phyloP scores from a whole-genome alignment of 2,113 vertebrate genomes.

The Lepus europaeus region DNA sequence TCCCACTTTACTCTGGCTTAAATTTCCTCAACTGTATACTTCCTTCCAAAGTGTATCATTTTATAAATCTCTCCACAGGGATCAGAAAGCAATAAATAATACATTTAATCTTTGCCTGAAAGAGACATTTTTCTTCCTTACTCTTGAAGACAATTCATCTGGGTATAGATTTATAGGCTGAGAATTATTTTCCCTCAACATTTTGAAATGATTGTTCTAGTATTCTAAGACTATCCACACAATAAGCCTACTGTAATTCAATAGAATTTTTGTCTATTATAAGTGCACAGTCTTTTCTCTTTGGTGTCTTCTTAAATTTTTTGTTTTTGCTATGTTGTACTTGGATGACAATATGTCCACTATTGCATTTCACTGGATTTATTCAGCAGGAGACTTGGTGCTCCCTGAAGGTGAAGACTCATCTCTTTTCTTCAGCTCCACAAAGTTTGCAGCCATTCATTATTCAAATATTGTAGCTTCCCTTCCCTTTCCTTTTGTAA shows the following conservation, averaged over 20 bases:
- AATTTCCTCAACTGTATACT: not conserved
- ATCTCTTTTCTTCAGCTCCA: not conserved
- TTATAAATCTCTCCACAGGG: conserved; percentile 18
- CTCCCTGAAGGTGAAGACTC: not conserved
- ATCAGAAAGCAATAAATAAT: not conserved
- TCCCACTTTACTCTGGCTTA: not conserved
- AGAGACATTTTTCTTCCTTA: not conserved
- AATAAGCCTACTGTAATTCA: not conserved
- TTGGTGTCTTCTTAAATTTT: conserved; percentile 13
- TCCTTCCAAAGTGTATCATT: not conserved
- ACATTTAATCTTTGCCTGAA: not conserved
- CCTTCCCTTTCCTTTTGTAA: not conserved
- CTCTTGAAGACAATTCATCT: conserved; percentile 5
- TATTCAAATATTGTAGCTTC: not conserved
- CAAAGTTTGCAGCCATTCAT: conserved; percentile 11
- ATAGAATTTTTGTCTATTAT: not conserved
- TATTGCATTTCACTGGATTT: conserved; percentile 10
- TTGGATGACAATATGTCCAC: not conserved
- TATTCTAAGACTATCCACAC: not conserved
- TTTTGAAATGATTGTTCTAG: conserved; percentile 30
- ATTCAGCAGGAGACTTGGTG: not conserved
- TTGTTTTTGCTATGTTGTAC: not conserved
- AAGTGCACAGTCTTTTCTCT: conserved; percentile 27
- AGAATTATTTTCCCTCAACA: conserved; percentile 11
- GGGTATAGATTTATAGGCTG: not conserved